Percentiles rank a stretch among this genome's conserved stretches.
phyloP scores from a whole-genome alignment of 1,140 invertebrate genomes.

The Neodiprion lecontei region DNA sequence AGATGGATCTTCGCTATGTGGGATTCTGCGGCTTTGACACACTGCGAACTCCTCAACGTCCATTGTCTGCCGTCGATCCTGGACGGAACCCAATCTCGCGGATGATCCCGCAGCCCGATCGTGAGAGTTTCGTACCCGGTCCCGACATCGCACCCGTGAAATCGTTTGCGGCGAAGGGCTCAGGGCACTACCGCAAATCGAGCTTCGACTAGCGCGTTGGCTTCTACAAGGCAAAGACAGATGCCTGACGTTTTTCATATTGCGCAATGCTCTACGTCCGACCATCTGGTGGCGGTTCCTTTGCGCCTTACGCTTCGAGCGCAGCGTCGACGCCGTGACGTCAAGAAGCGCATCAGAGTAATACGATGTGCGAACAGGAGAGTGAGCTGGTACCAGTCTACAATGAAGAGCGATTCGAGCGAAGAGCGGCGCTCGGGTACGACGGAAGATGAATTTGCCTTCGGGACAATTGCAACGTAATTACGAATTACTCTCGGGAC shows the following conservation, averaged over 20 bases:
- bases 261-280: slow-evolving; percentile 46
- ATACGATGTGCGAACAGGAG: too few species aligned
- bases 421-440: background rate
- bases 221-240: slow-evolving; percentile 35
- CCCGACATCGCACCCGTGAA: too few species aligned
- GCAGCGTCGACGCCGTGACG: slow-evolving; percentile 15
- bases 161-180: too few species aligned
- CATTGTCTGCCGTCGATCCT: background rate
- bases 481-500: background rate
- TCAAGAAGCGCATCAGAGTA: background rate
- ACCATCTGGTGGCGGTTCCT: slow-evolving; percentile 54
- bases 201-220: background rate
- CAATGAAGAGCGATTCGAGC: too few species aligned
- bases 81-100: background rate
- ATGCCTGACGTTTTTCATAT: slow-evolving; percentile 54
- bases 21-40: too few species aligned
- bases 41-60: background rate
- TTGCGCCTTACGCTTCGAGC: slow-evolving; percentile 47
- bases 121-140: background rate
- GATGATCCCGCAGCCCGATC: background rate
- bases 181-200: too few species aligned
- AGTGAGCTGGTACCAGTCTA: too few species aligned
- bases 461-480: slow-evolving; percentile 5
- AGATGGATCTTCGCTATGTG: too few species aligned
- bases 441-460: slow-evolving; percentile 1